Conservation (phyloP, 2,113 vertebrate species). For the Eretmochelys imbricata region DNA sequence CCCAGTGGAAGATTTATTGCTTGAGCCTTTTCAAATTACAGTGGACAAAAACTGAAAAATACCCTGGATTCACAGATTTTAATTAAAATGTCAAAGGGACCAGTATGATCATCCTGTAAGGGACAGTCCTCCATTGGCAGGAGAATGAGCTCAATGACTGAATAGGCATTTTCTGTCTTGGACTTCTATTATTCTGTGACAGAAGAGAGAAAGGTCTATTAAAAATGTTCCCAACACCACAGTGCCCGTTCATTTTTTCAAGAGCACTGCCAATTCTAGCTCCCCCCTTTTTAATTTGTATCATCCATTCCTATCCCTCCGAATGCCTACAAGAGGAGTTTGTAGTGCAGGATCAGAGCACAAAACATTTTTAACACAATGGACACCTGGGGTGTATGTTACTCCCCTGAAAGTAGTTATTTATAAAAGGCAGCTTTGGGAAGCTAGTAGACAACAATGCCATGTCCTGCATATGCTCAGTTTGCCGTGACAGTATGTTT, state of each 20-base stretch:
- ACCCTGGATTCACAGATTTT: background rate
- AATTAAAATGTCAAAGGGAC: background rate
- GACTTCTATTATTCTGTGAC: background rate
- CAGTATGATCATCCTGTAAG: background rate
- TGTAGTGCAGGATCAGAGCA: background rate
- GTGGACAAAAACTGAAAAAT: background rate
- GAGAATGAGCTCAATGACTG: background rate
- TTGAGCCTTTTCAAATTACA: background rate
- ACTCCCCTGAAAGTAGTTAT: background rate
- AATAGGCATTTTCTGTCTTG: background rate
- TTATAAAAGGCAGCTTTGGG: background rate
- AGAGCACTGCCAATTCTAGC: background rate
- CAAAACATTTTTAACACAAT: background rate
- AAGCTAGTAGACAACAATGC: too few species aligned
- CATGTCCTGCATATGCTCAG: too few species aligned
- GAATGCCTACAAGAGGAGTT: background rate
- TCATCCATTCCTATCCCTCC: background rate
- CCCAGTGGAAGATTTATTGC: background rate
- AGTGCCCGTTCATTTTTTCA: background rate
- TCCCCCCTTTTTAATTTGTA: background rate
- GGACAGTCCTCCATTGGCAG: background rate
- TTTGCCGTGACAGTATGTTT: too few species aligned
- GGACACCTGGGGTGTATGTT: background rate
- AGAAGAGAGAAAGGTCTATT: background rate
- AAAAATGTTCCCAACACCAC: background rate